These are phyloP conservation scores for Enteromius viviparus DNA, from an alignment of 2,797 vertebrate species.

Conservation along the genomic window DNA sequence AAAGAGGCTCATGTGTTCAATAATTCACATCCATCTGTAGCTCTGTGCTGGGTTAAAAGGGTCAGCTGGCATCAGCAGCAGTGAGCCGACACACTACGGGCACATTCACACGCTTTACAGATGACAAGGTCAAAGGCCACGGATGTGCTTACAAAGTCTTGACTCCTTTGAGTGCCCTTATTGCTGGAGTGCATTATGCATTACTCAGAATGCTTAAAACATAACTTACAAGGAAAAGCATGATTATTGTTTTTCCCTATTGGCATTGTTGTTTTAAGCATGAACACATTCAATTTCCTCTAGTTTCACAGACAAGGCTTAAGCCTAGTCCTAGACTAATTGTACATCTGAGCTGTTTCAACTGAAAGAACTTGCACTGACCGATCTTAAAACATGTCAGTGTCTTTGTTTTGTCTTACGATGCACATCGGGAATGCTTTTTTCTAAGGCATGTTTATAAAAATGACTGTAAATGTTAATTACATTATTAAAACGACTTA, in stretches of 20 bases:
- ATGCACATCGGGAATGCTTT: too few species aligned
- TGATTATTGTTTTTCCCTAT: too few species aligned
- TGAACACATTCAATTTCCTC: neutral
- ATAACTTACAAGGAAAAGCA: neutral
- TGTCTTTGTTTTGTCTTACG: too few species aligned
- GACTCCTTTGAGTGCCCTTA: neutral
- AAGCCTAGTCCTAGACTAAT: too few species aligned
- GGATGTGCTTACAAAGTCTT: neutral
- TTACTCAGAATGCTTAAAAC: neutral
- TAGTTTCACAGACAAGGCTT: too few species aligned
- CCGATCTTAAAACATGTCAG: too few species aligned
- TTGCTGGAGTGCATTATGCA: neutral
- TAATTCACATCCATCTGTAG: slow-evolving; percentile 44
- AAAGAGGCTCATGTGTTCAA: slow-evolving; percentile 37
- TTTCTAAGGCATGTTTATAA: too few species aligned
- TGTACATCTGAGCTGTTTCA: too few species aligned
- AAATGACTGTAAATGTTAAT: too few species aligned
- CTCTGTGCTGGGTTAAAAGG: slow-evolving; percentile 38
- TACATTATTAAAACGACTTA: too few species aligned
- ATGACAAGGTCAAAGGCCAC: slow-evolving; percentile 10
- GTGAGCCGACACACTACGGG: neutral
- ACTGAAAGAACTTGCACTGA: too few species aligned
- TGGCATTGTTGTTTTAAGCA: neutral
- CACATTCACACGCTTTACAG: slow-evolving; percentile 6
- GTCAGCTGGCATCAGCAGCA: slow-evolving; percentile 1